phyloP scores from a whole-genome alignment of 2,113 vertebrate genomes.

The Mesocricetus auratus region DNA sequence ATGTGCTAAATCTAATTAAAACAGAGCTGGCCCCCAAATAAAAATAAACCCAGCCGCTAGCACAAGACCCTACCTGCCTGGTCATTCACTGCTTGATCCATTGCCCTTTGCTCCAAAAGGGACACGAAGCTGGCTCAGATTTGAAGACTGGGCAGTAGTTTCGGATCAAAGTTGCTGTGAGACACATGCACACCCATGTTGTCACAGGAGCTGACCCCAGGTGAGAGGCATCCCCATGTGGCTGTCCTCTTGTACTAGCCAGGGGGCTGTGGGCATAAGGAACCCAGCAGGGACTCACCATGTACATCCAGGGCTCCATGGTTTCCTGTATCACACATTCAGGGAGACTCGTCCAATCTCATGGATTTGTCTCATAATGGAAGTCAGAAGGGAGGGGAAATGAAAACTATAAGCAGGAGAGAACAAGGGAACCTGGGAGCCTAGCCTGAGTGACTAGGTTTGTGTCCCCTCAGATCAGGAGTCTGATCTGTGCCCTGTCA shows the following conservation, averaged over 20 bases:
- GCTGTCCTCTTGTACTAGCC: fast-evolving
- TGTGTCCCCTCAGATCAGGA: not conserved
- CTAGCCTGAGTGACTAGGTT: fast-evolving
- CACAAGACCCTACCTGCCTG: not conserved
- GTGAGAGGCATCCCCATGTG: fast-evolving
- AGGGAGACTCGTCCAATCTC: not conserved
- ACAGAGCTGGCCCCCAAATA: not conserved
- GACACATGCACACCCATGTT: fast-evolving
- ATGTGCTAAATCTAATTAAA: conserved; percentile 71
- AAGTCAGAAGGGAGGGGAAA: not conserved
- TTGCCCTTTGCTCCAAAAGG: not conserved
- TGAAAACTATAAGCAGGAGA: not conserved
- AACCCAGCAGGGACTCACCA: fast-evolving
- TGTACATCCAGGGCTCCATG: fast-evolving
- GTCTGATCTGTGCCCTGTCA: not conserved
- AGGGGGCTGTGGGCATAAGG: fast-evolving
- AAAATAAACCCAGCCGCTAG: not conserved
- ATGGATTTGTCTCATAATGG: not conserved
- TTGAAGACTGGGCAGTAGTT: not conserved
- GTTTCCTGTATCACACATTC: too few relatives aligned
- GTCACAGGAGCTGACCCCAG: fast-evolving
- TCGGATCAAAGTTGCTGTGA: not conserved
- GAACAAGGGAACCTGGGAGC: not conserved
- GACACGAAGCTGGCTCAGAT: fast-evolving
- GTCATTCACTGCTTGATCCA: not conserved